Percentiles rank a stretch among this genome's conserved stretches.
phyloP scores from a whole-genome alignment of 2,113 vertebrate genomes.

The Ellobius talpinus region DNA sequence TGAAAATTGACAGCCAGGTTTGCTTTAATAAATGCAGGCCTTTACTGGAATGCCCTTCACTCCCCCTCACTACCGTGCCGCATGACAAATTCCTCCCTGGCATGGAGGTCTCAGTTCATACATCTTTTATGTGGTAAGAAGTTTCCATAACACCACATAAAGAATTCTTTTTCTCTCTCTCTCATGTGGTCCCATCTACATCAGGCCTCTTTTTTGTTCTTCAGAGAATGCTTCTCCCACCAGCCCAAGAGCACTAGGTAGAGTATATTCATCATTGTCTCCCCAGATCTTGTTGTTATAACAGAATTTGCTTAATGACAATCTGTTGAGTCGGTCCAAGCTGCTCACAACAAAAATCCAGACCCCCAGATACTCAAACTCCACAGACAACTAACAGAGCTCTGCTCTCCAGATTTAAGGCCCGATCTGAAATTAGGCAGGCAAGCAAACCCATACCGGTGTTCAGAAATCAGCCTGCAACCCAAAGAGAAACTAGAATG shows the following conservation, averaged over 20 bases:
- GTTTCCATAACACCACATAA: not conserved
- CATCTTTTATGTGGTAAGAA: not conserved
- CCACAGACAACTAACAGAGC: not conserved
- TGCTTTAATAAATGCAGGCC: constrained; percentile 1
- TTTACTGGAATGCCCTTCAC: not conserved
- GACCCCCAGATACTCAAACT: not conserved
- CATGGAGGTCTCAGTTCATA: not conserved
- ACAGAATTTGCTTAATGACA: constrained; percentile 47
- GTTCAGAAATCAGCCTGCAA: not conserved
- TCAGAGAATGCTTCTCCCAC: not conserved
- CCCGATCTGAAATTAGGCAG: not conserved
- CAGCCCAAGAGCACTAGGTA: not conserved
- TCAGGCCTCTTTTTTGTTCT: not conserved
- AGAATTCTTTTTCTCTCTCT: not conserved
- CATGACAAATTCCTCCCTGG: not conserved
- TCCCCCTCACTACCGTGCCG: not conserved
- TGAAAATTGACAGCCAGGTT: not conserved
- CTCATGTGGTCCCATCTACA: not conserved
- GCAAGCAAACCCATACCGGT: not conserved
- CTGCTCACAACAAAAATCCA: constrained; percentile 8
- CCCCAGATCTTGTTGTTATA: not conserved
- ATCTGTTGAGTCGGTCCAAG: constrained; percentile 40
- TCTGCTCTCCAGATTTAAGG: not conserved
- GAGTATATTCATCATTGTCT: constrained; percentile 20
- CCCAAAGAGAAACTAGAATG: not conserved